phyloP scores from a whole-genome alignment of 2,113 vertebrate species.

The Aptenodytes patagonicus region DNA sequence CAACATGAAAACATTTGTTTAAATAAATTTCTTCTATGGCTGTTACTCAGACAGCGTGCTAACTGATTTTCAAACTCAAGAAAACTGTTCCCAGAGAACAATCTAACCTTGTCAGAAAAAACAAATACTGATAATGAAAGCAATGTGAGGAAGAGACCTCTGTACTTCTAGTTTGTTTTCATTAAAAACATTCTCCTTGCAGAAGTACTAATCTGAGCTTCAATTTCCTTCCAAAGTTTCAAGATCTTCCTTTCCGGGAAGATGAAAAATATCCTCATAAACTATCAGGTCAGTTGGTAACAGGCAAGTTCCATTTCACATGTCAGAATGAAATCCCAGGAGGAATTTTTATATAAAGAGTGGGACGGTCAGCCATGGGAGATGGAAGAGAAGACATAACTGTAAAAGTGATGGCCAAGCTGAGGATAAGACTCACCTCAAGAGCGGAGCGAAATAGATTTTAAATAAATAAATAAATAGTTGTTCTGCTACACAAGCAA shows the following conservation, averaged over 20 bases:
- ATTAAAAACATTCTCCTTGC: not conserved
- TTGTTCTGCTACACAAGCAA: not conserved
- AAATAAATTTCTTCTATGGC: not conserved
- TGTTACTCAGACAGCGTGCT: not conserved
- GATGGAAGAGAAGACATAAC: not conserved
- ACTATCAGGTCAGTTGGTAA: not conserved
- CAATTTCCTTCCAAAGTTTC: not conserved
- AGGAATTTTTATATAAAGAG: not conserved
- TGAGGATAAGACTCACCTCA: not conserved
- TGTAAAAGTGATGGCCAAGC: not conserved
- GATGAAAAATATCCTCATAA: not conserved
- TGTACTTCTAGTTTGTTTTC: not conserved
- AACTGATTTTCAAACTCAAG: not conserved
- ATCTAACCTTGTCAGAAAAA: not conserved
- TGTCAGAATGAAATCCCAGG: not conserved
- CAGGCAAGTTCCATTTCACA: not conserved
- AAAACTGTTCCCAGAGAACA: not conserved
- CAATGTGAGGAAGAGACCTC: not conserved
- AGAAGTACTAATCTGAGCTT: not conserved
- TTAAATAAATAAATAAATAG: not conserved
- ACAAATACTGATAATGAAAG: not conserved
- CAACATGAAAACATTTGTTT: not conserved
- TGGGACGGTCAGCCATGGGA: not conserved
- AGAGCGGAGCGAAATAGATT: accelerated
- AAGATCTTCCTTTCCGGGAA: not conserved